Base-by-base conservation (phyloP, 2,113 vertebrate genomes). In the Polyodon spathula region DNA sequence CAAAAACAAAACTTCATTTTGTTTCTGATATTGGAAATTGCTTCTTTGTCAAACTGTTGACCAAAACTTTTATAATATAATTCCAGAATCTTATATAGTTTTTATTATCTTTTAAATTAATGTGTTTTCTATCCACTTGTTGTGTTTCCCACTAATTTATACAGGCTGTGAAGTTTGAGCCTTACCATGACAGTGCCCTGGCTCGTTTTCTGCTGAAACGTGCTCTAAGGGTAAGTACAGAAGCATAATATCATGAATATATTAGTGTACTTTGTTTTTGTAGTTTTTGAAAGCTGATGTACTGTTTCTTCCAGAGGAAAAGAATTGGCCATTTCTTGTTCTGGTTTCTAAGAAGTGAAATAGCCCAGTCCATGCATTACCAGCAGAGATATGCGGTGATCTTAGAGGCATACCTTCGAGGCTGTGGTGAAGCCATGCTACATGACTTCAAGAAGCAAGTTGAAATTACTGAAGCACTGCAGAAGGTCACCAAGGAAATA, bases 341-440 rank as follows among this genome's bases (percentile, higher is more conserved):
- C 82, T 99, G 97, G 97, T 98, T 97, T 78, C 75, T 99, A 72
- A 90, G 95, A 73, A 99, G 97, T 1, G 95, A 99, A 83, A 98
- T 99, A 11, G 94, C 93, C n/a, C 94, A 97, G 71, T 99, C 95
- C 46, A 93, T 93, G 89, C 94, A 99, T 69, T 97, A 98, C 71
- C 95, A 96, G 40, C 94, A 97, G 79, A 86, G 97, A 56, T 99
- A 95, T 5, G 93, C 95, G 0, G 93, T 99, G 58, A 88, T 99
- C 66, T 81, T 99, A 3, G 97, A 99, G 79, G 92, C 95, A 12
- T 97, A 97, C 65, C 83, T 99, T 37, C 80, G 93, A 58, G 97
- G 97, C 67, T 99, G 97, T 16, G 97, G 97, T 9, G 89, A 84
- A 4, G 87, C 85, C 53, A 95, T 97, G 95, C 84, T 97, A 40